Evolutionary conservation across 35 echinoderm and acorn worm genomes (phyloP).

Genomic region (Acanthaster planci): DNA sequence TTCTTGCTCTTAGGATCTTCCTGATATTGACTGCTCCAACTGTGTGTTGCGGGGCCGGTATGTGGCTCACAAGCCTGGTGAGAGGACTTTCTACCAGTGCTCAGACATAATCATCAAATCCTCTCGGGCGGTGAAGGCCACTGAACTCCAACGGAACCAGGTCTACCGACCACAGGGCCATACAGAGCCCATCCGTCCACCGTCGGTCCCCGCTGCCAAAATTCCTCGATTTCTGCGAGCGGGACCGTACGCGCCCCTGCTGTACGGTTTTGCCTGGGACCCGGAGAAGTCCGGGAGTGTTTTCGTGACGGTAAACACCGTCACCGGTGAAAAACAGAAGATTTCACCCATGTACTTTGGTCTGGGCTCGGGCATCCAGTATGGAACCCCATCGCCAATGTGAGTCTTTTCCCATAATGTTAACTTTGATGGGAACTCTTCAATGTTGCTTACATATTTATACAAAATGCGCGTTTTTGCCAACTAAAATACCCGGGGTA

Average conservation of each 20-base stretch:
- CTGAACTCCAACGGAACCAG: not conserved
- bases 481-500: not conserved
- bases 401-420: too few relatives aligned
- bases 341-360: constrained; percentile 66
- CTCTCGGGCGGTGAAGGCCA: not conserved
- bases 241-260: not conserved
- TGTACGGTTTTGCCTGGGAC: constrained; percentile 87
- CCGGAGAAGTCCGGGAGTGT: constrained; percentile 27
- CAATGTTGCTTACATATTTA: not conserved
- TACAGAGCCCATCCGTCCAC: not conserved
- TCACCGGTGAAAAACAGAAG: constrained; percentile 47
- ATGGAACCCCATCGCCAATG: constrained; percentile 81
- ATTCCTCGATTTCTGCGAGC: not conserved
- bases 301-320: constrained; percentile 52
- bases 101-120: constrained; percentile 71
- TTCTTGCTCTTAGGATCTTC: constrained; percentile 48
- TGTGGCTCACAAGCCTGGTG: constrained; percentile 74
- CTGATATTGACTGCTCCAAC: constrained; percentile 67
- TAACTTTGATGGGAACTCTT: too few relatives aligned
- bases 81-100: constrained; percentile 79
- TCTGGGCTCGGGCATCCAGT: constrained; percentile 74
- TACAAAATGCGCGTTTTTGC: not conserved
- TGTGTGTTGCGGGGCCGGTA: constrained; percentile 86
- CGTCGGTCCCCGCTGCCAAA: not conserved
- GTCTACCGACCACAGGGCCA: not conserved